These are phyloP conservation scores for Canis aureus DNA, from an alignment of 2,113 vertebrate species.

Conservation along the genomic window DNA sequence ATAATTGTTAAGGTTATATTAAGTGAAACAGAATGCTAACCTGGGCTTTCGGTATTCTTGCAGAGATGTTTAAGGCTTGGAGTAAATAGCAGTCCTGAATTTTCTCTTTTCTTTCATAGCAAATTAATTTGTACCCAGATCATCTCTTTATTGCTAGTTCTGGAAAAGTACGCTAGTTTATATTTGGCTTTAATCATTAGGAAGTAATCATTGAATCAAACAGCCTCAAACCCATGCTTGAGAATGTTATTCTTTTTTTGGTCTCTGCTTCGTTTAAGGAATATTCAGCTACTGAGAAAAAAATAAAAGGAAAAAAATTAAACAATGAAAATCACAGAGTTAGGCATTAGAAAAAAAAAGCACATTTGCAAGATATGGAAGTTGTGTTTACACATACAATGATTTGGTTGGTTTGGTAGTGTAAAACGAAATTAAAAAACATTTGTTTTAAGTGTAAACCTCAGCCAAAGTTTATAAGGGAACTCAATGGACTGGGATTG, in stretches of 20 bases:
- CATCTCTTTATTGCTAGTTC: background rate
- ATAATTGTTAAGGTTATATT: background rate
- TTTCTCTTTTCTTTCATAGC: conserved; percentile 17
- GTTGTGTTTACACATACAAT: conserved; percentile 17
- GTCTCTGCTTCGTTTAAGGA: background rate
- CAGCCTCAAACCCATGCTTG: background rate
- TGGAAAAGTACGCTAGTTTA: conserved; percentile 2
- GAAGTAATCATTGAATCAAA: conserved; percentile 23
- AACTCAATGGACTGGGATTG: background rate
- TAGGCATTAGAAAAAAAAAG: background rate
- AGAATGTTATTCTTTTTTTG: background rate
- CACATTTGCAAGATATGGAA: background rate
- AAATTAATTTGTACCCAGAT: background rate
- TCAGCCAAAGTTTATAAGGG: conserved; percentile 60
- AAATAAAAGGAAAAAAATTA: background rate
- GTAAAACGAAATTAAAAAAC: conserved; percentile 61
- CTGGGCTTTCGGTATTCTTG: conserved; percentile 9
- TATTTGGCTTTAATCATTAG: conserved; percentile 22
- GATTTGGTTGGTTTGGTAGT: conserved; percentile 50
- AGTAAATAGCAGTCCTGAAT: background rate
- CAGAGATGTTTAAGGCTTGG: background rate
- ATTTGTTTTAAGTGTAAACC: conserved; percentile 68
- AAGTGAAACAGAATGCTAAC: conserved; percentile 27
- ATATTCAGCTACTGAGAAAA: conserved; percentile 24
- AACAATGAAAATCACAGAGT: conserved; percentile 40